Percentiles rank a stretch among this genome's conserved stretches.
These are phyloP conservation scores for Cygnus atratus DNA, from an alignment of 2,113 vertebrate species.

Conservation along the genomic window DNA sequence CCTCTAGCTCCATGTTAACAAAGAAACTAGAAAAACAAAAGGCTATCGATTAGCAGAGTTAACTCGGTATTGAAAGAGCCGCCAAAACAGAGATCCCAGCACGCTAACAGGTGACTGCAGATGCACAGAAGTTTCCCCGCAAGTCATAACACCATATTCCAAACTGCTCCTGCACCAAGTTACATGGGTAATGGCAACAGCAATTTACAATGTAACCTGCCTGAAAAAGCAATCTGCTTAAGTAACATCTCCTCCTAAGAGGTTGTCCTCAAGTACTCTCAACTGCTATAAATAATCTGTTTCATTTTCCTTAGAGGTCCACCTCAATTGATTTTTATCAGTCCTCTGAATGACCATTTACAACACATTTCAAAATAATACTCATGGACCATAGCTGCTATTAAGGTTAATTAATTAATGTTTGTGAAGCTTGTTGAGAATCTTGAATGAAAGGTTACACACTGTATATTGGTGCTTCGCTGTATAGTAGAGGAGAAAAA, in stretches of 20 bases:
- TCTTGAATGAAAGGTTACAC: not conserved
- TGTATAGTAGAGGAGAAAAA: not conserved
- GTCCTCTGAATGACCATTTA: conserved; percentile 1
- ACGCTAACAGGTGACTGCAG: not conserved
- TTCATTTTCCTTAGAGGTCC: not conserved
- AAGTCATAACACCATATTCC: not conserved
- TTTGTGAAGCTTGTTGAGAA: not conserved
- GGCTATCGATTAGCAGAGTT: not conserved
- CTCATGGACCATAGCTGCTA: not conserved
- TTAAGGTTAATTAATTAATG: conserved; percentile 43
- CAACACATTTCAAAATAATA: conserved; percentile 12
- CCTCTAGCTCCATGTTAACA: not conserved
- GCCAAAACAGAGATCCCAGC: not conserved
- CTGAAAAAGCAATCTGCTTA: not conserved
- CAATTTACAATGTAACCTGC: not conserved
- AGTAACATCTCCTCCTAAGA: not conserved
- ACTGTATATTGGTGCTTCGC: not conserved
- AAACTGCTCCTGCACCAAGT: not conserved
- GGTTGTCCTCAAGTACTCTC: not conserved
- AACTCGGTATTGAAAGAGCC: not conserved
- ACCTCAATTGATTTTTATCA: not conserved
- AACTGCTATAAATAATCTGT: not conserved
- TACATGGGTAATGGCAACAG: not conserved
- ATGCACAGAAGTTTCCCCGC: not conserved
- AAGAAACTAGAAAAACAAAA: not conserved